These are phyloP conservation scores for Perccottus glenii DNA, from an alignment of 2,113 vertebrate genomes.

Conservation along the genomic window DNA sequence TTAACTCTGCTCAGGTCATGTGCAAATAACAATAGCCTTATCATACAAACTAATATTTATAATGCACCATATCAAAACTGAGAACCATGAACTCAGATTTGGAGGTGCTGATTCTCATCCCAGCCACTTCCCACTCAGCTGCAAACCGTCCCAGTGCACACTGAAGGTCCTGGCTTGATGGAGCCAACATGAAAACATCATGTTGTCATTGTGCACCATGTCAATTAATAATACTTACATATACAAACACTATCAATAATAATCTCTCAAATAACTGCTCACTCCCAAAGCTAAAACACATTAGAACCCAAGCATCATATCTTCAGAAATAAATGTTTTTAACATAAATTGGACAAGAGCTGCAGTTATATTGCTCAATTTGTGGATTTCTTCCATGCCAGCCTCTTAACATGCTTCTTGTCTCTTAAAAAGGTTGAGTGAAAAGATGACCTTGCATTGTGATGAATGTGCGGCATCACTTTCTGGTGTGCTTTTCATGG, in stretches of 20 bases:
- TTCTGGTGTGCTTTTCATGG: conserved; percentile 69
- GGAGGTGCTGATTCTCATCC: too few relatives aligned
- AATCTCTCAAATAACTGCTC: too few relatives aligned
- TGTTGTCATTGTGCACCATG: neutral
- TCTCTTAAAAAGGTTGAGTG: conserved; percentile 8
- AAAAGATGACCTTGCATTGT: conserved; percentile 43
- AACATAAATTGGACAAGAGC: neutral
- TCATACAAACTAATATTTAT: conserved; percentile 1
- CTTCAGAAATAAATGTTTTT: neutral
- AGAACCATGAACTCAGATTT: neutral
- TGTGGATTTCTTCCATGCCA: neutral
- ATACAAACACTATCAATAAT: too few relatives aligned
- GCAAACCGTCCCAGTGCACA: too few relatives aligned
- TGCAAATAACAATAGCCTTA: neutral
- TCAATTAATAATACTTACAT: too few relatives aligned
- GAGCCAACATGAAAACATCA: neutral
- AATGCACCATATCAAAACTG: neutral
- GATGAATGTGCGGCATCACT: conserved; percentile 48
- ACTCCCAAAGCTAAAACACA: neutral
- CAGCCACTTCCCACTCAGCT: too few relatives aligned
- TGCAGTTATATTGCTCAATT: neutral
- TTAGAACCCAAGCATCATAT: neutral
- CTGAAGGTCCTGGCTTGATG: too few relatives aligned
- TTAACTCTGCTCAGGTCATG: conserved; percentile 10
- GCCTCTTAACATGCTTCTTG: conserved; percentile 15